Evolutionary conservation across 2,888 invertebrate species (phyloP).

Genomic region (Diabrotica balteata): DNA sequence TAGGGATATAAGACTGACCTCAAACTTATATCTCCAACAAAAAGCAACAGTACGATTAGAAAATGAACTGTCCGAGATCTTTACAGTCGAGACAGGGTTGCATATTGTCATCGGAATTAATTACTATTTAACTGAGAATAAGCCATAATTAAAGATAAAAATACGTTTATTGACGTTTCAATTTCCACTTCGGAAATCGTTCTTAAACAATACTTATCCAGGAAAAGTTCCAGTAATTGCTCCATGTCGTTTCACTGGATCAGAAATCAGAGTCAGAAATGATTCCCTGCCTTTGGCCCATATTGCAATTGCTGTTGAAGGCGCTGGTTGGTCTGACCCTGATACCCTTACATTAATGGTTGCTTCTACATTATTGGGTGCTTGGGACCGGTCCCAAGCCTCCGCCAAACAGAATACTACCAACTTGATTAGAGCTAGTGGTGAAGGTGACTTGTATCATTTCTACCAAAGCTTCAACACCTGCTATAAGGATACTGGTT

Average conservation of each 20-base stretch:
- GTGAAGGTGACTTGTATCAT: constrained; percentile 82
- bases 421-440: constrained; percentile 78
- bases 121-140: too few species aligned
- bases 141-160: too few species aligned
- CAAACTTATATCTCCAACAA: too few species aligned
- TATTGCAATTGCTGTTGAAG: constrained; percentile 92
- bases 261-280: constrained; percentile 90
- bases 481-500: constrained; percentile 98
- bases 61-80: too few species aligned
- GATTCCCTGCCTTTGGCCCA: constrained; percentile 96
- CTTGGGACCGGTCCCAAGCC: constrained; percentile 92
- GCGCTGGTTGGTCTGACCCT: constrained; percentile 96
- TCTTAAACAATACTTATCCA: constrained; percentile 70
- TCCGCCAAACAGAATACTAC: constrained; percentile 92
- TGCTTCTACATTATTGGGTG: constrained; percentile 94
- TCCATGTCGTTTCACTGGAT: constrained; percentile 90
- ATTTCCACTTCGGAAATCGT: too few species aligned
- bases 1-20: too few species aligned
- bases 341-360: constrained; percentile 99
- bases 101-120: too few species aligned
- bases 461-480: constrained; percentile 99
- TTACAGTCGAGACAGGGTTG: too few species aligned
- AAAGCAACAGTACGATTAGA: too few species aligned
- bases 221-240: constrained; percentile 71
- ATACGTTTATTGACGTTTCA: too few species aligned